Evolutionary conservation across 2,113 vertebrate genomes (phyloP).

Genomic region (Dinomys branickii): DNA sequence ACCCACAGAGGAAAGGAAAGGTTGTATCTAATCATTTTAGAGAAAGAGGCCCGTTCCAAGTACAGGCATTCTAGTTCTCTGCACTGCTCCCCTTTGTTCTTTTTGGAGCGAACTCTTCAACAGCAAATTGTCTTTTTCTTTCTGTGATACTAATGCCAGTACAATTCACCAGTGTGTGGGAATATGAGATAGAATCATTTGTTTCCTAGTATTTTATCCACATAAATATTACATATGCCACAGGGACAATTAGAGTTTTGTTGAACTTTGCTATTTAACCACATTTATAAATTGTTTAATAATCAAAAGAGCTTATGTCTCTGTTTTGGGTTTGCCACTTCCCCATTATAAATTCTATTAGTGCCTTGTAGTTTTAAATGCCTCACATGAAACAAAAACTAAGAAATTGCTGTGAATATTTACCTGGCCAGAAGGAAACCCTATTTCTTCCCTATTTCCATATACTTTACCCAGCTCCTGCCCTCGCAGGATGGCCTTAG

Average conservation of each 20-base stretch:
- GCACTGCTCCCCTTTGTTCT: not conserved
- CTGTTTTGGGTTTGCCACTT: not conserved
- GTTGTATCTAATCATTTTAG: not conserved
- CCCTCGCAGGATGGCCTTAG: not conserved
- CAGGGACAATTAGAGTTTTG: not conserved
- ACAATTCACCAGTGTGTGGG: not conserved
- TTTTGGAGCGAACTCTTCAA: not conserved
- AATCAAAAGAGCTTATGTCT: not conserved
- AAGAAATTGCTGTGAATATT: not conserved
- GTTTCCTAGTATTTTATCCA: not conserved
- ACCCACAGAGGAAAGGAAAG: not conserved
- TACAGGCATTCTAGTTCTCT: not conserved
- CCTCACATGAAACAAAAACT: not conserved
- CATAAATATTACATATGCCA: conserved; percentile 33
- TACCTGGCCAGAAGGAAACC: not conserved
- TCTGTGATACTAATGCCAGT: not conserved
- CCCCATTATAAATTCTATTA: not conserved
- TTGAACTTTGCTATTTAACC: not conserved
- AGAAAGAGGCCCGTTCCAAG: not conserved
- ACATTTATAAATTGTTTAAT: not conserved
- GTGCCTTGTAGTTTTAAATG: not conserved
- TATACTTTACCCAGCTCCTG: not conserved
- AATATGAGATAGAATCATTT: not conserved
- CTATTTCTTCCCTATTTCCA: not conserved
- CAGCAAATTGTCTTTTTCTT: not conserved